phyloP scores from a whole-genome alignment of 2,888 invertebrate genomes.

The Melieria picta region DNA sequence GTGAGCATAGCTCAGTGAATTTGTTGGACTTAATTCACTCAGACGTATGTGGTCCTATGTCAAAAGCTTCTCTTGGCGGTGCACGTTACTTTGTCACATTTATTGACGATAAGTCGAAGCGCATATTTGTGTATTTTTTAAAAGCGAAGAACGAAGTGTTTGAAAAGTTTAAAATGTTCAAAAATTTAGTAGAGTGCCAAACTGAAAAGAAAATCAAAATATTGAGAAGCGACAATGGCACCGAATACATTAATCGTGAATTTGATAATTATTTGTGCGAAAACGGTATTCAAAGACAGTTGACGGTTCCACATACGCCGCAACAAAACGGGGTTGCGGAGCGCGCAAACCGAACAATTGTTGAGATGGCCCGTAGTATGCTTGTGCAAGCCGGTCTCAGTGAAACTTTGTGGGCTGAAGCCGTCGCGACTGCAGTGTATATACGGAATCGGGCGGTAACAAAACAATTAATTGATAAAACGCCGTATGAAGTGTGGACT shows the following conservation, averaged over 20 bases:
- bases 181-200: conserved; percentile 3
- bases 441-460: not conserved
- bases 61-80: too few relatives aligned
- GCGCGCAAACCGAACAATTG: conserved; percentile 4
- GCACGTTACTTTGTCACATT: too few relatives aligned
- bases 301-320: too few relatives aligned
- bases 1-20: too few relatives aligned
- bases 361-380: conserved; percentile 13
- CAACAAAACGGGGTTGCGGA: conserved; percentile 14
- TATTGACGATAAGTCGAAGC: too few relatives aligned
- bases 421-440: conserved; percentile 8
- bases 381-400: not conserved
- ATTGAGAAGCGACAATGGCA: conserved; percentile 7
- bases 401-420: conserved; percentile 15
- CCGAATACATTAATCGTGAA: not conserved
- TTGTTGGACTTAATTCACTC: too few relatives aligned
- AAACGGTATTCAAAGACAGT: conserved; percentile 1
- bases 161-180: not conserved
- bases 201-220: not conserved
- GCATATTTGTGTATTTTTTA: not conserved
- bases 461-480: not conserved
- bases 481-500: not conserved
- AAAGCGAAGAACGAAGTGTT: not conserved
- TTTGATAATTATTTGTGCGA: not conserved
- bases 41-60: too few relatives aligned